Conservation (phyloP, 1,140 invertebrate genomes). For the Cotesia vestalis region DNA sequence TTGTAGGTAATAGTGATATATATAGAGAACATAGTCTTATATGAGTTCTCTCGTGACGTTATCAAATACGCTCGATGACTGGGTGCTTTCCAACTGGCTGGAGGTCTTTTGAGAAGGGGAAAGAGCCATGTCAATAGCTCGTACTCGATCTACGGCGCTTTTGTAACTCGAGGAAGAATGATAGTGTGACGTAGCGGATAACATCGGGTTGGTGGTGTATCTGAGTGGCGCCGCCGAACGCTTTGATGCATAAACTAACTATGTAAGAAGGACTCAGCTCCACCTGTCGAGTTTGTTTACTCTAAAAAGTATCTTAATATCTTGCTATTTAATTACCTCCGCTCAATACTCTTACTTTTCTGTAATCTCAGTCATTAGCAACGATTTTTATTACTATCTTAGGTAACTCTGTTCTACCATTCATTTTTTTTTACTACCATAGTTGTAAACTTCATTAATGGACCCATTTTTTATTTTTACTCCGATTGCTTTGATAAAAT, state of each 20-base stretch:
- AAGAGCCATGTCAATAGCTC: conserved; percentile 22
- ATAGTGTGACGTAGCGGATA: conserved; percentile 29
- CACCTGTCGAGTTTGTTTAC: conserved; percentile 46
- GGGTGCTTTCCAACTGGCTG: conserved; percentile 28
- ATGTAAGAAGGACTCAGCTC: conserved; percentile 40
- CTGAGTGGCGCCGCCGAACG: conserved; percentile 46
- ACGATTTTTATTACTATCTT: neutral
- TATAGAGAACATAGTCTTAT: neutral
- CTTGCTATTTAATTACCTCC: neutral
- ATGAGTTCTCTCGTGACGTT: conserved; percentile 19
- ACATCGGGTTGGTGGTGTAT: conserved; percentile 23
- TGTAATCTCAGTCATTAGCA: neutral
- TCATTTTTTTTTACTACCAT: too few relatives aligned
- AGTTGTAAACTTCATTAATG: too few relatives aligned
- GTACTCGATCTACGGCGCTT: conserved; percentile 26
- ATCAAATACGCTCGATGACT: conserved; percentile 23
- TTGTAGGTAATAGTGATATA: too few relatives aligned
- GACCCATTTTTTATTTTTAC: too few relatives aligned
- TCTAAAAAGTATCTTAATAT: conserved; percentile 16
- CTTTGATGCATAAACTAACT: conserved; percentile 41
- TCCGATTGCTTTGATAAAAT: too few relatives aligned
- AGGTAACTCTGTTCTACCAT: neutral
- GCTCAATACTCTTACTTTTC: neutral
- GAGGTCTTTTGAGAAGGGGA: conserved; percentile 7
- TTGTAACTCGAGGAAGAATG: conserved; percentile 32